Percentiles rank a stretch among this genome's conserved stretches.
Conservation (phyloP, 1,140 invertebrate genomes). For the Aethina tumida region DNA sequence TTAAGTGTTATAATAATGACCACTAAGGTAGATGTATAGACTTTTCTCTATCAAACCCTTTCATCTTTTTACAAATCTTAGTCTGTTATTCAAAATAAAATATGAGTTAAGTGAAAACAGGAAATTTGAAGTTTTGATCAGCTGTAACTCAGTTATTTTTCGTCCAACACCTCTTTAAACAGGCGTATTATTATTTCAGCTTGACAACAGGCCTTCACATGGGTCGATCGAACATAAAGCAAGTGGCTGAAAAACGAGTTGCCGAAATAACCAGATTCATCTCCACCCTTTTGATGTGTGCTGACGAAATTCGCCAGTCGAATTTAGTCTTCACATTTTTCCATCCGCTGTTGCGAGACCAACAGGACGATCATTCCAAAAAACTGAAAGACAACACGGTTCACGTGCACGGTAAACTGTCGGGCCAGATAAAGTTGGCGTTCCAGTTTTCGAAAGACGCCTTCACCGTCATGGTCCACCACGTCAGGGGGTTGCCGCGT, state of each 20-base stretch:
- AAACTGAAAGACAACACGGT: constrained; percentile 50
- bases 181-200: constrained; percentile 47
- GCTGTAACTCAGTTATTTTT: neutral
- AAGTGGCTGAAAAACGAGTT: constrained; percentile 84
- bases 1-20: too few species aligned
- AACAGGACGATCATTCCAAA: constrained; percentile 57
- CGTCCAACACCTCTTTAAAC: too few species aligned
- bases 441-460: constrained; percentile 72
- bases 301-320: constrained; percentile 90
- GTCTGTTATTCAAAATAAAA: too few species aligned
- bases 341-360: constrained; percentile 85
- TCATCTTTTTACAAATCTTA: too few species aligned
- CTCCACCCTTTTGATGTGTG: constrained; percentile 71
- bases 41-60: too few species aligned
- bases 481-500: constrained; percentile 73
- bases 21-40: too few species aligned
- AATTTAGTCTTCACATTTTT: constrained; percentile 97
- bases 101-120: too few species aligned
- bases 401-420: constrained; percentile 19
- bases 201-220: constrained; percentile 69
- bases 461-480: constrained; percentile 78
- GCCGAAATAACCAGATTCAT: constrained; percentile 82
- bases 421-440: constrained; percentile 52
- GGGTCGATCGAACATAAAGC: constrained; percentile 86
- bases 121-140: too few species aligned